Conservation (phyloP, 2,888 invertebrate species). For the Silvanus unidentatus region DNA sequence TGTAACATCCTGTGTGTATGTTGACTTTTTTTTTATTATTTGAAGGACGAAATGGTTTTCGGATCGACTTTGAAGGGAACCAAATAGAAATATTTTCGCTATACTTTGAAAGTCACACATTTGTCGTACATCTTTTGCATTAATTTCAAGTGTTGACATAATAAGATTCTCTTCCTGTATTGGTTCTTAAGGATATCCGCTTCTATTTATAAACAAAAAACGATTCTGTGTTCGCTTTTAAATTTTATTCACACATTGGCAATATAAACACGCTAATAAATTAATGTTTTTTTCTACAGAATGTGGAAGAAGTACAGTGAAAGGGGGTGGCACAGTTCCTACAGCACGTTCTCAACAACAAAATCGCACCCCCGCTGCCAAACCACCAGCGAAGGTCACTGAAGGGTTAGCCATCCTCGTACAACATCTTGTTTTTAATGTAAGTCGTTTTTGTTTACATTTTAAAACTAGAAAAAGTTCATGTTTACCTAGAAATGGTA, state of each 20-base stretch:
- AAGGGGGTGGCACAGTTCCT: conserved; percentile 16
- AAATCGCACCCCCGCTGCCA: conserved; percentile 4
- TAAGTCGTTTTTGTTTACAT: conserved; percentile 42
- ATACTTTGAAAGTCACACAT: too few relatives aligned
- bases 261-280: too few relatives aligned
- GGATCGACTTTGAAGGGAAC: too few relatives aligned
- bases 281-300: conserved; percentile 42
- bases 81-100: too few relatives aligned
- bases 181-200: conserved; percentile 18
- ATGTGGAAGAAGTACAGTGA: conserved; percentile 44
- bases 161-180: conserved; percentile 13
- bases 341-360: conserved; percentile 35
- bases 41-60: too few relatives aligned
- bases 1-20: conserved; percentile 3
- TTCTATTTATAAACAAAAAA: conserved; percentile 21
- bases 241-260: neutral
- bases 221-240: too few relatives aligned
- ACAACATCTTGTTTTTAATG: conserved; percentile 75
- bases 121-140: too few relatives aligned
- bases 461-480: too few relatives aligned
- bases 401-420: conserved; percentile 81
- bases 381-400: conserved; percentile 57
- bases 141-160: too few relatives aligned
- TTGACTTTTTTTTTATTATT: too few relatives aligned
- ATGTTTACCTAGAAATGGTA: too few relatives aligned